Percentiles rank a stretch among this genome's conserved stretches.
These are phyloP conservation scores for Dryobates pubescens DNA, from an alignment of 2,797 vertebrate species.

Conservation along the genomic window DNA sequence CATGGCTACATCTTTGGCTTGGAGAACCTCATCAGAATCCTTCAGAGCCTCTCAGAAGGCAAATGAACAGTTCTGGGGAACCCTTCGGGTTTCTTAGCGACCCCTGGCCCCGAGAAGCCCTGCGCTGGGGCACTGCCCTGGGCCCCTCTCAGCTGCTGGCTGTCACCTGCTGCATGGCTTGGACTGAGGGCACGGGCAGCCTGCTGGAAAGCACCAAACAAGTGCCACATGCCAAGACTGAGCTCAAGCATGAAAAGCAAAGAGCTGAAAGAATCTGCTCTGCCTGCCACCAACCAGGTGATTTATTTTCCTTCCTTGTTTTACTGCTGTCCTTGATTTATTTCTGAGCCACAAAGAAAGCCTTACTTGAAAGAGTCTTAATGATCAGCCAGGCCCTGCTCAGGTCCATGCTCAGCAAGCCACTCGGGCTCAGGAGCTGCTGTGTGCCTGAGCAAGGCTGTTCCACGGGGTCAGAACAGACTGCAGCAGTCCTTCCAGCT, in stretches of 20 bases:
- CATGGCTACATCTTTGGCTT: slow-evolving; percentile 81
- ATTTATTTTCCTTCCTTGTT: slow-evolving; percentile 42
- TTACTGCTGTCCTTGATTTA: slow-evolving; percentile 23
- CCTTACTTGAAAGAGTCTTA: slow-evolving; percentile 52
- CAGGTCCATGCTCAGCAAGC: neutral
- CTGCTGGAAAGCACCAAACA: neutral
- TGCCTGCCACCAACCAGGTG: neutral
- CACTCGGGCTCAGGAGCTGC: neutral
- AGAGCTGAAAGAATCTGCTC: neutral
- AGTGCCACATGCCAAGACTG: neutral
- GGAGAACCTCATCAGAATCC: slow-evolving; percentile 82
- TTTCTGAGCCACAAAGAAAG: slow-evolving; percentile 29
- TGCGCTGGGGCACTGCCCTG: neutral
- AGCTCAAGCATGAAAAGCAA: neutral
- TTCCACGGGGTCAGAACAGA: neutral
- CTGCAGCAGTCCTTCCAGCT: neutral
- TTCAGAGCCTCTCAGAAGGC: slow-evolving; percentile 70
- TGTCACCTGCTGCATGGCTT: neutral
- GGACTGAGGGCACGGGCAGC: neutral
- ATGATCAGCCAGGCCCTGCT: neutral
- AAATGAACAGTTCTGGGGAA: slow-evolving; percentile 45
- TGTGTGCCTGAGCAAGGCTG: neutral
- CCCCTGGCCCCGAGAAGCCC: slow-evolving; percentile 16
- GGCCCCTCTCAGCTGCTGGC: neutral
- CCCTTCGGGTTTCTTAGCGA: neutral